Percentiles rank a stretch among this genome's conserved stretches.
These are phyloP conservation scores for Sphaerodactylus townsendi DNA, from an alignment of 2,113 vertebrate species.

Conservation along the genomic window DNA sequence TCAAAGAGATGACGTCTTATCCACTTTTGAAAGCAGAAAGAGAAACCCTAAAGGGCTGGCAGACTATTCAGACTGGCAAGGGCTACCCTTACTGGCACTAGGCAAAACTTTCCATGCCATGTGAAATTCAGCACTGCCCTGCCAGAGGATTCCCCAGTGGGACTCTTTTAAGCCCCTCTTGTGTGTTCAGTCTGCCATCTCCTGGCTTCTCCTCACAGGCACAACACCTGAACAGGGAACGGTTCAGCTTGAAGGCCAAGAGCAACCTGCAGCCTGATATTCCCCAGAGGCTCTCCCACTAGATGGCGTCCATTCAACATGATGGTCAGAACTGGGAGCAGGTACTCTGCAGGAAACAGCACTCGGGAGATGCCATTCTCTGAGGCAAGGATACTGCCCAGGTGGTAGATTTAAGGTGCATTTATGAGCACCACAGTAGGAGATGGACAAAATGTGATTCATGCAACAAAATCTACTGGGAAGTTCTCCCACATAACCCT, in stretches of 20 bases:
- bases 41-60: neutral
- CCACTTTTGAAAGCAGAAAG: neutral
- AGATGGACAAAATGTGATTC: too few relatives aligned
- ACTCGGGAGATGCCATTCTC: too few relatives aligned
- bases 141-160: neutral
- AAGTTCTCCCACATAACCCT: too few relatives aligned
- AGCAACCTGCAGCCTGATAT: neutral
- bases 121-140: too few relatives aligned
- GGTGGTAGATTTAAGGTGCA: too few relatives aligned
- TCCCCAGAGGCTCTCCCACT: neutral
- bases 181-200: neutral
- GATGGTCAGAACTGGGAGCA: neutral
- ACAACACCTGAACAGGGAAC: rapidly evolving
- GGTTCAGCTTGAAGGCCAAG: neutral
- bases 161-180: neutral
- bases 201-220: neutral
- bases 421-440: too few relatives aligned
- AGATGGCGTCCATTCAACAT: neutral
- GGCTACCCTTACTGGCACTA: too few relatives aligned
- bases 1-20: neutral
- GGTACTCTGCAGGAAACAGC: neutral
- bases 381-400: too few relatives aligned
- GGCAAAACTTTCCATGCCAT: neutral
- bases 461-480: too few relatives aligned
- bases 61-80: neutral